phyloP scores from a whole-genome alignment of 2,113 vertebrate species.

The Microtus pennsylvanicus region DNA sequence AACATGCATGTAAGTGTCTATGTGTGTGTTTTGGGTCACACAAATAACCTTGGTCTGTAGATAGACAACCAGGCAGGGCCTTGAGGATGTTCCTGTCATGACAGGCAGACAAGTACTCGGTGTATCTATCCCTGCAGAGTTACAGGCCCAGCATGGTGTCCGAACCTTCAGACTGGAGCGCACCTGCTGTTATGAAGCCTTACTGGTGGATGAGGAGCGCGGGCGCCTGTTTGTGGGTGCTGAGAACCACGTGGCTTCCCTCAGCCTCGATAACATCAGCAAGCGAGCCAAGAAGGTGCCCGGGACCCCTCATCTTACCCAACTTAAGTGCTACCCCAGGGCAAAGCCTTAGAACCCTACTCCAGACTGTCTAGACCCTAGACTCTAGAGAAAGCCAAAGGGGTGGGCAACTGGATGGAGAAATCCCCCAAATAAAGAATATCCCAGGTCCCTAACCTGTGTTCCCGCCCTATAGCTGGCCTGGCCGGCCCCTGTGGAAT shows the following conservation, averaged over 20 bases:
- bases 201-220: slow-evolving; percentile 96
- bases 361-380: background rate
- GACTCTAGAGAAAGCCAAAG: background rate
- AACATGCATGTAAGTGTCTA: background rate
- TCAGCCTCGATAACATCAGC: slow-evolving; percentile 96
- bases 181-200: slow-evolving; percentile 94
- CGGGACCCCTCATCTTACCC: background rate
- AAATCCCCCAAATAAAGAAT: background rate
- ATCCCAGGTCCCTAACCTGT: background rate
- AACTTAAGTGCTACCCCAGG: background rate
- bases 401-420: background rate
- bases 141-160: slow-evolving; percentile 92
- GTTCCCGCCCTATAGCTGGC: slow-evolving; percentile 89
- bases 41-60: background rate
- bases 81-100: background rate
- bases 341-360: background rate
- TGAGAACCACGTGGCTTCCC: slow-evolving; percentile 94
- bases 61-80: background rate
- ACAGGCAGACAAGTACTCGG: rapidly evolving
- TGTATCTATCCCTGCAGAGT: slow-evolving; percentile 85
- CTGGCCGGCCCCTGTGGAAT: slow-evolving; percentile 97
- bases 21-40: background rate
- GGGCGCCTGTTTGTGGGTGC: slow-evolving; percentile 95
- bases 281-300: slow-evolving; percentile 94
- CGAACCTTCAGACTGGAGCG: slow-evolving; percentile 91